Evolutionary conservation across 2,113 vertebrate species (phyloP), one percentile per base, ranked within the genome.

Genomic region (Phyllopteryx taeniolatus): DNA sequence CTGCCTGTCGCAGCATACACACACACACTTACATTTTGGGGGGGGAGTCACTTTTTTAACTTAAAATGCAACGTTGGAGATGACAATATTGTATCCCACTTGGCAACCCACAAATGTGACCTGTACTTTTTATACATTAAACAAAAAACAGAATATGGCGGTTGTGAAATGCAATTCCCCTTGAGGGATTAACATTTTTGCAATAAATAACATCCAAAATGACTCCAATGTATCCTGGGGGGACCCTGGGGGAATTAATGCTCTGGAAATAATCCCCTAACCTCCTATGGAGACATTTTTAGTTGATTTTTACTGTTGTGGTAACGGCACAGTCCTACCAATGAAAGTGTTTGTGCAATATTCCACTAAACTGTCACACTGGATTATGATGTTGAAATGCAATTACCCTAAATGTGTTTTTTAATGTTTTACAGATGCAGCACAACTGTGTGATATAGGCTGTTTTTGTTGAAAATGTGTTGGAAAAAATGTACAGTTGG

Each of bases 1-100:
- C 95, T 94, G 93, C 76, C 77, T 76, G 20, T 78, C 76, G 73
- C 79, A 53, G 75, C 82, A 77, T 73, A 67, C 72, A 56, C 92
- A 70, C 73, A 68, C 74, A 43, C 17, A 17, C 15, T 35, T 17
- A 31, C 56, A 59, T 22, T 61, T 61, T 9, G 27, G 59, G 59
- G 31, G 27, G 27, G 27, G 27, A 27, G 31, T 33, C 14, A 61
- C 59, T 61, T 61, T 61, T 61, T 31, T 14, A 19, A 61, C 59
- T 19, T 19, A 17, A 19, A 39, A 35, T 35, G 59, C 59, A 35
- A 61, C 31, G 31, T 61, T 35, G 59, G 31, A 17, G 59, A 3
- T 35, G 31, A 9, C 20, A 39, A 39, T 39, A 39, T 39, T 39
- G 35, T 39, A 39, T 6, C 35, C 15, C 49, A 53, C 49, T 53